phyloP scores from a whole-genome alignment of 2,888 invertebrate species.

The Belgica antarctica region DNA sequence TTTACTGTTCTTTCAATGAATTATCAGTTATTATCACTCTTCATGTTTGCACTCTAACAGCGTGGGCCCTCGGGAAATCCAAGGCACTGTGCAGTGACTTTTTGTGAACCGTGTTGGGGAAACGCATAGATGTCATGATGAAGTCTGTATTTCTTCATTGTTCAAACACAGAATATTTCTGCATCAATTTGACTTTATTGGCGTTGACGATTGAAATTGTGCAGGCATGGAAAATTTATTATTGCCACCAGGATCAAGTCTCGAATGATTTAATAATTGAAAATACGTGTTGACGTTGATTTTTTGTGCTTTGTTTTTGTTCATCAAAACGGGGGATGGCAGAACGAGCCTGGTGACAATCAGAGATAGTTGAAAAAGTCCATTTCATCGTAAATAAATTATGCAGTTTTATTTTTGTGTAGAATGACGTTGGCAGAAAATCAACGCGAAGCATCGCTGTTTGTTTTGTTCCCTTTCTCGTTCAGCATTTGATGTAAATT shows the following conservation, averaged over 20 bases:
- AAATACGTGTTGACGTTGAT: constrained; percentile 24
- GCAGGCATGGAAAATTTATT: constrained; percentile 26
- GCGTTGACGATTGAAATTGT: neutral
- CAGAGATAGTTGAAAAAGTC: neutral
- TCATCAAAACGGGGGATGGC: neutral
- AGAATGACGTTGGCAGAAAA: constrained; percentile 5
- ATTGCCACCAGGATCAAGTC: neutral
- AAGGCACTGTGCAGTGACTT: neutral
- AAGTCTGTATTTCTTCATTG: neutral
- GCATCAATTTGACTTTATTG: constrained; percentile 14
- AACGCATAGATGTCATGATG: too few species aligned
- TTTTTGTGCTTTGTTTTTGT: neutral
- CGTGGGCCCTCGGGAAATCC: neutral
- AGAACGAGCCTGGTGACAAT: too few species aligned
- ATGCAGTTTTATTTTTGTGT: neutral
- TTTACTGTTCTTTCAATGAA: constrained; percentile 43
- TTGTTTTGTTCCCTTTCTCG: constrained; percentile 1
- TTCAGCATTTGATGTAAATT: neutral
- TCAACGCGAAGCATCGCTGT: neutral
- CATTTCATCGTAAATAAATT: neutral
- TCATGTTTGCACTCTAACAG: constrained; percentile 27
- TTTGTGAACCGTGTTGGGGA: neutral
- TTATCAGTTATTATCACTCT: constrained; percentile 39
- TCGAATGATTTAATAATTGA: constrained; percentile 37
- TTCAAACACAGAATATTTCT: neutral